A percentile compares a stretch with the other conserved stretches of the same genome.
Conservation (phyloP, 2,113 vertebrate species). For the Apodemus speciosus region DNA sequence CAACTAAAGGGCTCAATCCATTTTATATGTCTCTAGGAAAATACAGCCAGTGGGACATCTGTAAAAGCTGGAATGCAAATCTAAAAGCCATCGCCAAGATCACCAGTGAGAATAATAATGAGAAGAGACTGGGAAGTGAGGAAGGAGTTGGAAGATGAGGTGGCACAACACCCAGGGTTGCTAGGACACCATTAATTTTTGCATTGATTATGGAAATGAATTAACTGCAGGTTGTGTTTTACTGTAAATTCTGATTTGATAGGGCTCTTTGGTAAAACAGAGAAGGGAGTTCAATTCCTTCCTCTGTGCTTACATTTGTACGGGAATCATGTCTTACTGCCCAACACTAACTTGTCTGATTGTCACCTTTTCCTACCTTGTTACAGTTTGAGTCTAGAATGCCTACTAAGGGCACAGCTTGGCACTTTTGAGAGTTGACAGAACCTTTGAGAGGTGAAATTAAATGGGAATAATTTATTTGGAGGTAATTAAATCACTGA, state of each 20-base stretch:
- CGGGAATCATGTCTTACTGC: neutral
- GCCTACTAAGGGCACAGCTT: neutral
- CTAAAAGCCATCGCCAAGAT: neutral
- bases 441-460: neutral
- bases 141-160: neutral
- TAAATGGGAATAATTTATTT: neutral
- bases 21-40: neutral
- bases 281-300: neutral
- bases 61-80: neutral
- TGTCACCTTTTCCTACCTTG: neutral
- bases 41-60: neutral
- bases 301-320: neutral
- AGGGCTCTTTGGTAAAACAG: neutral
- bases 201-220: neutral
- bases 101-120: neutral
- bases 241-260: neutral
- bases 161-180: neutral
- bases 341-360: neutral
- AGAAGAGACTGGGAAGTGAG: neutral
- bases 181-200: neutral
- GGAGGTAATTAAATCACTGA: neutral
- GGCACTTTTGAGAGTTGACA: neutral
- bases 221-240: neutral
- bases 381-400: neutral
- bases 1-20: neutral